phyloP scores from a whole-genome alignment of 2,113 vertebrate genomes.

The Amblyopsis rosae region DNA sequence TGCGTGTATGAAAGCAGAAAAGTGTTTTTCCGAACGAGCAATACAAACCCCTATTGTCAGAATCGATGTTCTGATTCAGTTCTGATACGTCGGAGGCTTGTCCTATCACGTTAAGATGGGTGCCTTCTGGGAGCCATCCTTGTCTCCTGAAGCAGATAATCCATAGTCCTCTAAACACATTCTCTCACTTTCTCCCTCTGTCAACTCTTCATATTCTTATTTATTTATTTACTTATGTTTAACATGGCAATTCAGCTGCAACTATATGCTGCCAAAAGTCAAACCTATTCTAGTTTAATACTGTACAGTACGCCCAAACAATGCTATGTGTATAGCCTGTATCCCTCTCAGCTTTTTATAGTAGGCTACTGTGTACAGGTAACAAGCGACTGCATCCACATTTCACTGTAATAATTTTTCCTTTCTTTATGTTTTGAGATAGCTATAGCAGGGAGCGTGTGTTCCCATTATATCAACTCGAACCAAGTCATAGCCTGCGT shows the following conservation, averaged over 20 bases:
- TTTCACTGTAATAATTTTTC: too few species aligned
- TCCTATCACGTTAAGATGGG: conserved; percentile 67
- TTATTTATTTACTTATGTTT: conserved; percentile 34
- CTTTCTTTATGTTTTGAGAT: too few species aligned
- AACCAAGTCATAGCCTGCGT: not conserved
- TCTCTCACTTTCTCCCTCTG: conserved; percentile 13
- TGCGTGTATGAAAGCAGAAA: conserved; percentile 49
- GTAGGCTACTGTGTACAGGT: too few species aligned
- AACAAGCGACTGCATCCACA: too few species aligned
- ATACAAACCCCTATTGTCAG: too few species aligned
- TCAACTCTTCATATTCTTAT: conserved; percentile 4
- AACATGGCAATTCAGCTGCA: conserved; percentile 50
- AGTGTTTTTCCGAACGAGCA: conserved; percentile 49
- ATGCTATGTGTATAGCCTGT: too few species aligned
- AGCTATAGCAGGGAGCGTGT: too few species aligned
- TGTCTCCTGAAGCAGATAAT: conserved; percentile 54
- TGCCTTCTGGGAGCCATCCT: conserved; percentile 55
- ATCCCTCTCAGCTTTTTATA: too few species aligned
- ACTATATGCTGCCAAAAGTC: conserved; percentile 17
- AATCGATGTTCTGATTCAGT: conserved; percentile 58
- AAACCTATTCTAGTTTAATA: not conserved
- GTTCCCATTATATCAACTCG: not conserved
- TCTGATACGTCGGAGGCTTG: conserved; percentile 54
- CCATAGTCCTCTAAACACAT: conserved; percentile 58
- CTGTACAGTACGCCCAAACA: too few species aligned